Conservation (phyloP, 2,888 invertebrate species). For the Ochropleura leucogaster region DNA sequence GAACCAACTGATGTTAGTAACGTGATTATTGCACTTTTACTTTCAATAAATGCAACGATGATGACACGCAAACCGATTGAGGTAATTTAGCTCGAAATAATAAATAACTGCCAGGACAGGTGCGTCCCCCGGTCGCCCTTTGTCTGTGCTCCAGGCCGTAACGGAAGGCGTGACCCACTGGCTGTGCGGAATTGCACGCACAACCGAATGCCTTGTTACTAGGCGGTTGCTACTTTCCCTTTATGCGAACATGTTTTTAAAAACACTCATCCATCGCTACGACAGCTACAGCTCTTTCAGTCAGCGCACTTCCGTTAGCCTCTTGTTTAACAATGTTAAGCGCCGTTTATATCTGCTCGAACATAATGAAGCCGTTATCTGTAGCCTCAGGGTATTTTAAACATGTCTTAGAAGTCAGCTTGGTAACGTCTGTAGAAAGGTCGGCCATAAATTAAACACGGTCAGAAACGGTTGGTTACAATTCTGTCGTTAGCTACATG, state of each 20-base stretch:
- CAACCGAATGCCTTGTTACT: conserved; percentile 61
- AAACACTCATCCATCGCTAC: conserved; percentile 60
- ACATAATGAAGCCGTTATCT: conserved; percentile 60
- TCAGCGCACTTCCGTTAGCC: conserved; percentile 57
- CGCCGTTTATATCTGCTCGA: conserved; percentile 36
- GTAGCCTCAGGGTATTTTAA: conserved; percentile 61
- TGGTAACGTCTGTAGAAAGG: conserved; percentile 48
- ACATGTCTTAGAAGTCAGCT: conserved; percentile 48
- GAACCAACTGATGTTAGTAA: conserved; percentile 37
- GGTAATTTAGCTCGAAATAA: conserved; percentile 47
- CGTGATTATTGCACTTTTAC: conserved; percentile 67
- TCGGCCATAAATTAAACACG: conserved; percentile 51
- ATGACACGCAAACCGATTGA: conserved; percentile 37
- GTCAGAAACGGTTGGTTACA: conserved; percentile 19
- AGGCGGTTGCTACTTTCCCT: conserved; percentile 64
- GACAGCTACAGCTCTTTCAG: conserved; percentile 59
- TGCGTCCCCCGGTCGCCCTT: conserved; percentile 69
- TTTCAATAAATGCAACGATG: conserved; percentile 56
- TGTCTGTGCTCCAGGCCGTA: conserved; percentile 65
- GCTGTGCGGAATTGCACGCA: conserved; percentile 68
- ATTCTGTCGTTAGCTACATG: conserved; percentile 12
- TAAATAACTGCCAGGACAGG: conserved; percentile 70
- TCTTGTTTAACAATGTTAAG: conserved; percentile 58
- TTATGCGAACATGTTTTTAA: conserved; percentile 63
- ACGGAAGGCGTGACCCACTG: conserved; percentile 70